A percentile compares a stretch with the other conserved stretches of the same genome.
phyloP scores from a whole-genome alignment of 2,113 vertebrate species.

The Proteles cristata region DNA sequence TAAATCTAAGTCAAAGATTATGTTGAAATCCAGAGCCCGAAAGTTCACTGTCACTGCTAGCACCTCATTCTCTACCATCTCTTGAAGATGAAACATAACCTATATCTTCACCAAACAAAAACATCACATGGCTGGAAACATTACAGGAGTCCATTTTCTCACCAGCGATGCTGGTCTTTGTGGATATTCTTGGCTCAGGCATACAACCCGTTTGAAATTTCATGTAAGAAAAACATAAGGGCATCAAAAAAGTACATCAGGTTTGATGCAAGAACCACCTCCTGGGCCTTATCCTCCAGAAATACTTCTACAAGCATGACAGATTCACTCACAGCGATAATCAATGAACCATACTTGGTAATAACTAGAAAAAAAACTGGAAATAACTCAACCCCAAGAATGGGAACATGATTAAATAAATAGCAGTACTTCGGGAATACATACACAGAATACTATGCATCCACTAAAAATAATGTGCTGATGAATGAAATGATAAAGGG shows the following conservation, averaged over 20 bases:
- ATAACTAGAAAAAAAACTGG: conserved; percentile 39
- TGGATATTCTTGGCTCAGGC: background rate
- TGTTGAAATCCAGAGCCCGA: background rate
- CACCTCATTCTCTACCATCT: background rate
- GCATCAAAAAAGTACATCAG: background rate
- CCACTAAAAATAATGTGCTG: background rate
- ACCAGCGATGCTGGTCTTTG: background rate
- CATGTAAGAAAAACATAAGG: background rate
- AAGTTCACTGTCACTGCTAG: background rate
- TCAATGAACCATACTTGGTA: background rate
- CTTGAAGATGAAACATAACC: conserved; percentile 15
- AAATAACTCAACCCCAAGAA: conserved; percentile 34
- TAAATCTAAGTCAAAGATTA: conserved; percentile 42
- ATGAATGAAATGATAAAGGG: background rate
- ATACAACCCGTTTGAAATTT: conserved; percentile 31
- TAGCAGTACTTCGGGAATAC: background rate
- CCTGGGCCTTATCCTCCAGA: background rate
- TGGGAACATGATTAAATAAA: background rate
- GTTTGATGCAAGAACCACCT: background rate
- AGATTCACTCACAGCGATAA: background rate
- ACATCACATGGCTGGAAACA: too few species aligned
- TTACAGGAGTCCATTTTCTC: background rate
- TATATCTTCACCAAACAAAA: conserved; percentile 41
- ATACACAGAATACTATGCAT: background rate
- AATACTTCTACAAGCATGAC: background rate